Evolutionary conservation across 1,140 invertebrate genomes (phyloP).

Genomic region (Rhopalosiphum padi): DNA sequence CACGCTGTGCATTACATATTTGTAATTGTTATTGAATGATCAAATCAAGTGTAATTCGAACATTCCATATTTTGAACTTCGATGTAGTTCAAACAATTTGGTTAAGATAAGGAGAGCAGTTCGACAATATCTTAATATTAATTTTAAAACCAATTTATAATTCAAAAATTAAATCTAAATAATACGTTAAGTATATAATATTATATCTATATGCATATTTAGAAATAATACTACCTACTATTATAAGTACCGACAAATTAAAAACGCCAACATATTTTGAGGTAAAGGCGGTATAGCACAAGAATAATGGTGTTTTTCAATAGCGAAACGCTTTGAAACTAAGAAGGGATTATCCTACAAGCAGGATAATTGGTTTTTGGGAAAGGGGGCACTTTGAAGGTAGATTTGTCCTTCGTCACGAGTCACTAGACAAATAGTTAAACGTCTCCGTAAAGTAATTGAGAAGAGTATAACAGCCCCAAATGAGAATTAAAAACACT

Average conservation of each 20-base stretch:
- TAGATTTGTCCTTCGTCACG: slow-evolving; percentile 34
- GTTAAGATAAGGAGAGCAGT: not conserved
- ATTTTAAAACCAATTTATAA: not conserved
- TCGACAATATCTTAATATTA: not conserved
- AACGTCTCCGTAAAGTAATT: not conserved
- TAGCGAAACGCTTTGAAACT: not conserved
- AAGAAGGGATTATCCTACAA: slow-evolving; percentile 1
- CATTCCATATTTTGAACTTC: too few species aligned
- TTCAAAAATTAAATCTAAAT: not conserved
- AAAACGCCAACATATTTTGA: not conserved
- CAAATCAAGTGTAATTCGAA: too few species aligned
- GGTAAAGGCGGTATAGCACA: not conserved
- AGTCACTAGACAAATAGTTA: slow-evolving; percentile 32
- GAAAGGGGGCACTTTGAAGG: not conserved
- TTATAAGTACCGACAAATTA: not conserved
- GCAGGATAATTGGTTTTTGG: slow-evolving; percentile 29
- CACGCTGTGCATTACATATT: too few species aligned
- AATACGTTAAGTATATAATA: not conserved
- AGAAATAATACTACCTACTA: not conserved
- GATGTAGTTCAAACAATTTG: too few species aligned
- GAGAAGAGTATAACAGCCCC: not conserved
- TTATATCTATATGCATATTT: not conserved
- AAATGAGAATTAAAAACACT: not conserved
- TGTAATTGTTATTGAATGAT: too few species aligned
- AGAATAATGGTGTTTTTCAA: not conserved